phyloP scores from a whole-genome alignment of 2,888 invertebrate species.

The Anticlea derivata region DNA sequence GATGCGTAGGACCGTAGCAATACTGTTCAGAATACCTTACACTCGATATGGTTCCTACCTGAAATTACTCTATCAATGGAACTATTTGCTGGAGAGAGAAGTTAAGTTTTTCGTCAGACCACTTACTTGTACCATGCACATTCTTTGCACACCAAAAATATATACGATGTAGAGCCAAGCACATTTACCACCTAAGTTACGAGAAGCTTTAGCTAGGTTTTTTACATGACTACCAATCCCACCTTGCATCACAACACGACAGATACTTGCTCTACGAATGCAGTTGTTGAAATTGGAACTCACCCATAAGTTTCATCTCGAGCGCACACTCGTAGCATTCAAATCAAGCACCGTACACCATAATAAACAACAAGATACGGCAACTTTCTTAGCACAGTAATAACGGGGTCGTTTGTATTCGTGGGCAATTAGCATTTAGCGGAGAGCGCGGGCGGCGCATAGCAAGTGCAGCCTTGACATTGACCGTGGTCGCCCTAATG shows the following conservation, averaged over 20 bases:
- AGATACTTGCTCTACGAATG: background rate
- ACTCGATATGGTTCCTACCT: background rate
- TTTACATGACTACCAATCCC: background rate
- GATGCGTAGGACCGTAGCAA: background rate
- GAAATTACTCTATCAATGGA: background rate
- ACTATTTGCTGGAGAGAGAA: too few relatives aligned
- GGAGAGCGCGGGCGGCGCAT: conserved; percentile 54
- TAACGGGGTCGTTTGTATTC: conserved; percentile 58
- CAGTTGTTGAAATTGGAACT: conserved; percentile 1
- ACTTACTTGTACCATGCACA: background rate
- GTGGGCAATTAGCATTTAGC: conserved; percentile 64
- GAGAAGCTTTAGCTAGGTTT: too few relatives aligned
- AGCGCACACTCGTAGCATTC: conserved; percentile 10
- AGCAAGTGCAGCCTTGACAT: conserved; percentile 81
- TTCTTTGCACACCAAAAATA: too few relatives aligned
- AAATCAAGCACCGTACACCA: conserved; percentile 6
- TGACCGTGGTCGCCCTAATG: conserved; percentile 73
- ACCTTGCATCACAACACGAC: background rate
- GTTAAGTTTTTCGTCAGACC: background rate
- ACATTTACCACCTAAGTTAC: background rate
- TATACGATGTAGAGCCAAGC: background rate
- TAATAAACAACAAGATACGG: conserved; percentile 26
- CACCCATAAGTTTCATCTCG: conserved; percentile 1
- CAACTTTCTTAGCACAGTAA: conserved; percentile 35
- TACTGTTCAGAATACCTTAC: background rate